phyloP scores from a whole-genome alignment of 2,113 vertebrate species.

The Isichthys henryi region DNA sequence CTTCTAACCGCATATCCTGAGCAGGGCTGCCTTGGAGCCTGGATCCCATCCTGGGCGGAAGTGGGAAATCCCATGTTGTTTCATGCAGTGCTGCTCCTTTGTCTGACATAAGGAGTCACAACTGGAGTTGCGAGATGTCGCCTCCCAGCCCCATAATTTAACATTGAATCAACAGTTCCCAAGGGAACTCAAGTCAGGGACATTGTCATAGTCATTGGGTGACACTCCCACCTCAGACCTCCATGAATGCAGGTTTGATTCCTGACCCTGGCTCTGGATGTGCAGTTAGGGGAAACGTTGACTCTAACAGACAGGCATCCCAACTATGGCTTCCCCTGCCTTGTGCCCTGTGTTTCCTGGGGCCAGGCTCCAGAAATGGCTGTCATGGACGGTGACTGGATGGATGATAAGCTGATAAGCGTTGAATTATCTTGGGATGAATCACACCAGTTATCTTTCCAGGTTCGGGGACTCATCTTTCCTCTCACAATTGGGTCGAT shows the following conservation, averaged over 20 bases:
- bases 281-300: not conserved
- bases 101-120: not conserved
- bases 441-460: not conserved
- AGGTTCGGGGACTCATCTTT: not conserved
- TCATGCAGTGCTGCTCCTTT: not conserved
- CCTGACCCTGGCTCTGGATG: not conserved
- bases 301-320: not conserved
- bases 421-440: not conserved
- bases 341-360: not conserved
- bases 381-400: not conserved
- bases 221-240: not conserved
- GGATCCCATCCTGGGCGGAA: not conserved
- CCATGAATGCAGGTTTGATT: not conserved
- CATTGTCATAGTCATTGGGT: not conserved
- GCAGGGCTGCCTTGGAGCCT: not conserved
- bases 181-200: not conserved
- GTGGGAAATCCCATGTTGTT: not conserved
- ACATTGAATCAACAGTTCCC: not conserved
- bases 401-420: not conserved
- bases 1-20: not conserved
- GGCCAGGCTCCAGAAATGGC: not conserved
- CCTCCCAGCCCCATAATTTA: not conserved
- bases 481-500: not conserved
- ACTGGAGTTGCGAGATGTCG: not conserved
- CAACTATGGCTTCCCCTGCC: not conserved